phyloP scores from a whole-genome alignment of 2,797 vertebrate genomes.

The Alectoris magna region DNA sequence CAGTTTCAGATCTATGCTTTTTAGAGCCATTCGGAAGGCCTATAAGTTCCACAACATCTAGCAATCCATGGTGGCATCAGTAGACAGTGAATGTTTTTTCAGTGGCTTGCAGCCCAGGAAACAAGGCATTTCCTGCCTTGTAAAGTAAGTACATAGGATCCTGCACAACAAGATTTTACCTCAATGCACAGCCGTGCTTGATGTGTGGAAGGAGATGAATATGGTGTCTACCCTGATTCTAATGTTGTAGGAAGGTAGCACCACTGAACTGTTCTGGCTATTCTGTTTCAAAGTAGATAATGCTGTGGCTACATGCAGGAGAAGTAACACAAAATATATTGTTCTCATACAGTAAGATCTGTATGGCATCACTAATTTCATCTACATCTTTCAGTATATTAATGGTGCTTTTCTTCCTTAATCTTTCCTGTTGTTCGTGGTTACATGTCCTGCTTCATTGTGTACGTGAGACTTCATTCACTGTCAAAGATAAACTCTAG shows the following conservation, averaged over 20 bases:
- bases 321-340: background rate
- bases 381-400: background rate
- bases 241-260: background rate
- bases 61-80: background rate
- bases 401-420: background rate
- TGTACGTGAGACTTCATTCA: background rate
- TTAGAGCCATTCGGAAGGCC: background rate
- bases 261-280: background rate
- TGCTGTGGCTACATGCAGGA: background rate
- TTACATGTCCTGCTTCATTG: slow-evolving; percentile 15
- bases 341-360: background rate
- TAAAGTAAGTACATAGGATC: background rate
- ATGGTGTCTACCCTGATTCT: background rate
- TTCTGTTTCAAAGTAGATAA: background rate
- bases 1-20: background rate
- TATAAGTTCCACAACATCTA: background rate
- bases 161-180: background rate
- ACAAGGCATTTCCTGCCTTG: background rate
- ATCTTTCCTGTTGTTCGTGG: background rate
- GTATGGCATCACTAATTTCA: background rate
- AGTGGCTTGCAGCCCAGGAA: background rate
- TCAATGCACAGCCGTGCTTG: background rate
- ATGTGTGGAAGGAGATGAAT: background rate
- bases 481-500: slow-evolving; percentile 8
- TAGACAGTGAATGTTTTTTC: background rate